Evolutionary conservation across 37 sponge, comb jelly and placozoan genomes (phyloP).

Genomic region (Beroe forskalii): DNA sequence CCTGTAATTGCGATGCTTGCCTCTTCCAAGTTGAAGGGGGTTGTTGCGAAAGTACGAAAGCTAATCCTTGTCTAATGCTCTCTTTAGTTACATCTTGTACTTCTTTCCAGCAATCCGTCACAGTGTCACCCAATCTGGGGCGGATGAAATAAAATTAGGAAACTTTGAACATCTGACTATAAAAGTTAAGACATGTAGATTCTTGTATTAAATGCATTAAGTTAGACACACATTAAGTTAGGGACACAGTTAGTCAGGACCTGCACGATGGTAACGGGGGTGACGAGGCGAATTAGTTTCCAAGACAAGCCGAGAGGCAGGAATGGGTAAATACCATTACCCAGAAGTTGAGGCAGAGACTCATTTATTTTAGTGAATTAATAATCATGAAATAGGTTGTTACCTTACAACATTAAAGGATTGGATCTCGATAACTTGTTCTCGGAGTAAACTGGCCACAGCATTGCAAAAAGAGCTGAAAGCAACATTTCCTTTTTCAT

Average conservation of each 20-base stretch:
- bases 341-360: too few species aligned
- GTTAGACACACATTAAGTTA: too few species aligned
- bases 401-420: slow-evolving; percentile 41
- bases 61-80: background rate
- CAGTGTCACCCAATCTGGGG: background rate
- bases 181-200: too few species aligned
- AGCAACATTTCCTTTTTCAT: background rate
- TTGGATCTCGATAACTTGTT: slow-evolving; percentile 18
- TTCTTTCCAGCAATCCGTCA: background rate
- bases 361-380: too few species aligned
- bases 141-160: background rate
- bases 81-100: background rate
- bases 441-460: background rate
- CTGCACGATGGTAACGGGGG: too few species aligned
- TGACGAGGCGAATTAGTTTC: too few species aligned
- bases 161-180: too few species aligned
- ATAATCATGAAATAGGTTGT: background rate
- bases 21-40: background rate
- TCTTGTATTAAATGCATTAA: too few species aligned
- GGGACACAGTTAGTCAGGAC: too few species aligned
- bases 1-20: too few species aligned
- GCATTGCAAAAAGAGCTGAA: slow-evolving; percentile 19
- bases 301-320: too few species aligned
- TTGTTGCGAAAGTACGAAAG: slow-evolving; percentile 43
- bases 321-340: too few species aligned